Conservation (phyloP, 2,113 vertebrate species). For the Ivindomyrus marchei region DNA sequence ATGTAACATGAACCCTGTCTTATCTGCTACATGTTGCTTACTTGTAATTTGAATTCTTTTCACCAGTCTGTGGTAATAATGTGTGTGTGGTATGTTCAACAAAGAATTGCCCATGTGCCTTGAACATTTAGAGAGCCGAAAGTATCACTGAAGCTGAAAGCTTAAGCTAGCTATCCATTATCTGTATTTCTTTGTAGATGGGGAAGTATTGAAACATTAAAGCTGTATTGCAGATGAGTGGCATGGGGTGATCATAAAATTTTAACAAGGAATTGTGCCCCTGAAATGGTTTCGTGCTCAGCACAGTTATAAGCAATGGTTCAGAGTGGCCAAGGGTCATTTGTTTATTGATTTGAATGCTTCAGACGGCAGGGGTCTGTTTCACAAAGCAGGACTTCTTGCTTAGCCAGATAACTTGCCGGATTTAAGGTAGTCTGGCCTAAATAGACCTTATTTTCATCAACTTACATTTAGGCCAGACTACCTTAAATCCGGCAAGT, state of each 20-base stretch:
- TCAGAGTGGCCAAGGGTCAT: neutral
- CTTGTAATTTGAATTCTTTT: neutral
- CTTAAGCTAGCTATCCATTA: neutral
- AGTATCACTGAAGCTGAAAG: neutral
- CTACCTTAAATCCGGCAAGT: too few relatives aligned
- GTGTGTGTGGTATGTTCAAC: neutral
- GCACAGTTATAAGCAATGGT: neutral
- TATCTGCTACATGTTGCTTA: neutral
- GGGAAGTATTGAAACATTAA: neutral
- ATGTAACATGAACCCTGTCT: neutral
- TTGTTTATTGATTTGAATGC: neutral
- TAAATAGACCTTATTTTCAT: too few relatives aligned
- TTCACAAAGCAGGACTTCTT: too few relatives aligned
- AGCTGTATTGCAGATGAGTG: neutral
- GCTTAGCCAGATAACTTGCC: too few relatives aligned
- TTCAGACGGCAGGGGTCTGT: neutral
- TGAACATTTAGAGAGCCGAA: neutral
- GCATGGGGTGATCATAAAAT: neutral
- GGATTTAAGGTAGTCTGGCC: too few relatives aligned
- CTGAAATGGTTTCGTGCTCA: neutral
- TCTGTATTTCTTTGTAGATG: neutral
- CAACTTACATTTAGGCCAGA: too few relatives aligned
- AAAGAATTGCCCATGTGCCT: neutral
- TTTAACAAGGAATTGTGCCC: neutral
- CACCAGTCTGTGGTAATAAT: neutral